Conservation (phyloP, 2,888 invertebrate genomes). For the Lottia scabra region DNA sequence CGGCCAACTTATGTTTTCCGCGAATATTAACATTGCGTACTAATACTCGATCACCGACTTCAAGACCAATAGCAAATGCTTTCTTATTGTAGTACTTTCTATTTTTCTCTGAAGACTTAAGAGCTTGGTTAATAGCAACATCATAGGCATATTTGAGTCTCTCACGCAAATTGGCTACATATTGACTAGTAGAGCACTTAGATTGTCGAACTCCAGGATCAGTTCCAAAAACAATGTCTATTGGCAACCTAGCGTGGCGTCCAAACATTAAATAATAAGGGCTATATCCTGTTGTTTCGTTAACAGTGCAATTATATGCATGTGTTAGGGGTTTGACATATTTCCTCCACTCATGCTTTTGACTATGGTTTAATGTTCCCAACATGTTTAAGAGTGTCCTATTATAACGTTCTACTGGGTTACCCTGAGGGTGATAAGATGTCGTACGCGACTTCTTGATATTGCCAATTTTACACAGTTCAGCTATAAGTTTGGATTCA, state of each 20-base stretch:
- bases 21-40: neutral
- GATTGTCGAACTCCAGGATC: neutral
- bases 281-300: conserved; percentile 25
- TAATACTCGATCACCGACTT: conserved; percentile 16
- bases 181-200: neutral
- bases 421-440: conserved; percentile 35
- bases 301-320: conserved; percentile 25
- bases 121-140: neutral
- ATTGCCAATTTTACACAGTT: conserved; percentile 21
- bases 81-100: conserved; percentile 8
- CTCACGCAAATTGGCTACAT: conserved; percentile 7
- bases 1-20: neutral
- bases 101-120: conserved; percentile 8
- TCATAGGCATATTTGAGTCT: conserved; percentile 11
- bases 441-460: conserved; percentile 28
- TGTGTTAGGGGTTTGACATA: conserved; percentile 21
- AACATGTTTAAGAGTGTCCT: conserved; percentile 26
- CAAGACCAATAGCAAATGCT: conserved; percentile 9
- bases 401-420: conserved; percentile 32
- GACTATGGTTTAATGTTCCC: conserved; percentile 20
- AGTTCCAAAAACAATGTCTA: conserved; percentile 25
- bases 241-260: conserved; percentile 26
- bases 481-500: conserved; percentile 25
- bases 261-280: conserved; percentile 34
- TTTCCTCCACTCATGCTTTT: conserved; percentile 31